Percentiles rank a stretch among this genome's conserved stretches.
Conservation (phyloP, 2,797 vertebrate species). For the Mastacembelus armatus region DNA sequence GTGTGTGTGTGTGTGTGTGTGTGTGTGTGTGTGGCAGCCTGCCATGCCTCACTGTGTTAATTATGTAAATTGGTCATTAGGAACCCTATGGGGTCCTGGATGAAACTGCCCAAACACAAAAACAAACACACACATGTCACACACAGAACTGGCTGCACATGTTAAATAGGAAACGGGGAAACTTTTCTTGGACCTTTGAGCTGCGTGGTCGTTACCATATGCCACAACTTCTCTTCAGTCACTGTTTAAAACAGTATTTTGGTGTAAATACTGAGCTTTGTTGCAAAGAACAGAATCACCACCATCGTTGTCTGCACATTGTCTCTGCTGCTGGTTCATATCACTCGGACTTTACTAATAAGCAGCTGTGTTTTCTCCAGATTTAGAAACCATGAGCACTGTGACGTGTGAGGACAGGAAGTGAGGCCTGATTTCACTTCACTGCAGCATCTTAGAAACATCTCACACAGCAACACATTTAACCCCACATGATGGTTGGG, state of each 20-base stretch:
- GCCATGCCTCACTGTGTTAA: conserved; percentile 71
- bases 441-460: too few relatives aligned
- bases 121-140: conserved; percentile 12
- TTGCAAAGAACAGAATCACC: background rate
- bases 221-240: background rate
- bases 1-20: conserved; percentile 19
- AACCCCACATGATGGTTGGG: too few relatives aligned
- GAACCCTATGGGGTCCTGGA: conserved; percentile 55
- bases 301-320: background rate
- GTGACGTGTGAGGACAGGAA: background rate
- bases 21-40: conserved; percentile 38
- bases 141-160: conserved; percentile 44
- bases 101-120: conserved; percentile 45
- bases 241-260: background rate
- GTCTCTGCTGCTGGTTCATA: conserved; percentile 7
- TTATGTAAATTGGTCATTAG: conserved; percentile 80
- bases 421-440: background rate
- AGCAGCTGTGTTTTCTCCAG: background rate
- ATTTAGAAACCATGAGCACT: background rate
- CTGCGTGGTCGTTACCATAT: background rate
- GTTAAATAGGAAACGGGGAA: conserved; percentile 36
- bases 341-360: background rate
- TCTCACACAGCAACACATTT: too few relatives aligned
- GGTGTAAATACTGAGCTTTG: background rate
- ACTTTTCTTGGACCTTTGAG: conserved; percentile 35